These are phyloP conservation scores for Drosophila pandora DNA, from an alignment of 1,140 invertebrate species.

Conservation along the genomic window DNA sequence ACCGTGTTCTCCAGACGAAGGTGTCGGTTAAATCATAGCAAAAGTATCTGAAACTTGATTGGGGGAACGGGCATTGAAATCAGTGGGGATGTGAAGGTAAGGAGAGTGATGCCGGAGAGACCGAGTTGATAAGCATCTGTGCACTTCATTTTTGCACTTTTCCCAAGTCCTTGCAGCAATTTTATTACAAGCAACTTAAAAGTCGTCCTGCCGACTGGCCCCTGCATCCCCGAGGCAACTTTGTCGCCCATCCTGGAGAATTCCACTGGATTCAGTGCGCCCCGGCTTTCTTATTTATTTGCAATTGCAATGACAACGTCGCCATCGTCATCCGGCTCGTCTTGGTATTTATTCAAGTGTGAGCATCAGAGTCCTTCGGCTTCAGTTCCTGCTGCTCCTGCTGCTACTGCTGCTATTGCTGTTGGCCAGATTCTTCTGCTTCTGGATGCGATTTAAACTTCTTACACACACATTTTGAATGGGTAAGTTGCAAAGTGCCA, in stretches of 20 bases:
- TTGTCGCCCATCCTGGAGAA: constrained; percentile 52
- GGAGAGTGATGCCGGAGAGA: background rate
- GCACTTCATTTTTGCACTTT: constrained; percentile 81
- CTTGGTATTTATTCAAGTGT: constrained; percentile 77
- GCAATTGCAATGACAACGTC: constrained; percentile 74
- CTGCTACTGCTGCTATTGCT: constrained; percentile 18
- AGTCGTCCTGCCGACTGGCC: constrained; percentile 35
- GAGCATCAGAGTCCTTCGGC: constrained; percentile 51
- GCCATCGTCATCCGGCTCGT: constrained; percentile 66
- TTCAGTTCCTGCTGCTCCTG: constrained; percentile 16
- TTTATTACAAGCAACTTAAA: constrained; percentile 80
- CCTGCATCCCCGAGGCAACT: constrained; percentile 42
- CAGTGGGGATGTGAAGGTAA: background rate
- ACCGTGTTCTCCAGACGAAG: constrained; percentile 7
- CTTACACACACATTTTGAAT: constrained; percentile 81
- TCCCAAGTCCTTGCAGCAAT: constrained; percentile 66
- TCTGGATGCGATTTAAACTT: constrained; percentile 78
- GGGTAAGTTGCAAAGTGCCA: constrained; percentile 78
- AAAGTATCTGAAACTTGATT: constrained; percentile 51
- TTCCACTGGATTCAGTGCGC: constrained; percentile 38
- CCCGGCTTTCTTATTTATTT: constrained; percentile 74
- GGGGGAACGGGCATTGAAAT: constrained; percentile 20
- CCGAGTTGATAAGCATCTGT: constrained; percentile 73
- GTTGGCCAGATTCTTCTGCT: constrained; percentile 17
- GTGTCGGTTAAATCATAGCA: constrained; percentile 63